A percentile compares a stretch with the other conserved stretches of the same genome.
Evolutionary conservation across 2,113 vertebrate genomes (phyloP).

Genomic region (Hirundichthys speculiger): DNA sequence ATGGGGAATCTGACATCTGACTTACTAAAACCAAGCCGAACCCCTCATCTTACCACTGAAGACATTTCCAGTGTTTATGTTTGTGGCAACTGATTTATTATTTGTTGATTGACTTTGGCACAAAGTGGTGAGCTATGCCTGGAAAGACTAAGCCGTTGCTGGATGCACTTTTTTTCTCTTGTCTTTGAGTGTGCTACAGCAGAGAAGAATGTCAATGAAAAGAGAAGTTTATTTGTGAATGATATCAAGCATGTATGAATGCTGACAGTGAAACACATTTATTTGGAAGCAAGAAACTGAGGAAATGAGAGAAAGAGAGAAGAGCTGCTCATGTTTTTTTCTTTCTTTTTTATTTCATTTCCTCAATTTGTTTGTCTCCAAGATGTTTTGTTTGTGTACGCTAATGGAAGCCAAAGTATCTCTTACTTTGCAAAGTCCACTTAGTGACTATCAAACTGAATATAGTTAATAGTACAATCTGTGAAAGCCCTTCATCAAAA

Average conservation of each 20-base stretch:
- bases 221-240: neutral
- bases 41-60: too few species aligned
- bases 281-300: conserved; percentile 15
- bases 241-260: conserved; percentile 8
- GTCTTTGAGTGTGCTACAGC: too few species aligned
- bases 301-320: neutral
- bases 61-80: too few species aligned
- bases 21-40: too few species aligned
- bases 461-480: conserved; percentile 20
- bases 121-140: too few species aligned
- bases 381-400: conserved; percentile 35
- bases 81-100: too few species aligned
- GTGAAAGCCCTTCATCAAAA: conserved; percentile 25
- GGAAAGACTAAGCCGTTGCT: too few species aligned
- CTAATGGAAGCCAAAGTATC: conserved; percentile 21
- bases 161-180: too few species aligned
- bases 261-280: neutral
- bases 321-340: too few species aligned
- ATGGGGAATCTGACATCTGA: too few species aligned
- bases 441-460: conserved; percentile 29
- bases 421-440: conserved; percentile 31
- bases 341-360: too few species aligned
- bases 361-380: conserved; percentile 12
- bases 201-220: neutral
- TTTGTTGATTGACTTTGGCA: too few species aligned